Evolutionary conservation across 1,140 invertebrate genomes (phyloP).

Genomic region (Drosophila nannoptera): DNA sequence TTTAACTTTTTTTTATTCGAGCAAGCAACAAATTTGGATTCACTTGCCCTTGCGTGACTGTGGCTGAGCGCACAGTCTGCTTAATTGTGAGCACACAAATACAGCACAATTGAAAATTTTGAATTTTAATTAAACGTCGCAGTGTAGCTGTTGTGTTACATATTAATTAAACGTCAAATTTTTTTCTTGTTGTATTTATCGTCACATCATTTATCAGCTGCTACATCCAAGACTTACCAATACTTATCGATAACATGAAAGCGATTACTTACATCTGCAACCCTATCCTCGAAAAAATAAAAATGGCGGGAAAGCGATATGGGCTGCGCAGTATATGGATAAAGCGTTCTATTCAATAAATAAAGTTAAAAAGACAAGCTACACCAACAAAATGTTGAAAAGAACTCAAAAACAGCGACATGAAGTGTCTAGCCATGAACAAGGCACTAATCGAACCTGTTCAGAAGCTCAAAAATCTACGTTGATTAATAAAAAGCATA

Average conservation of each 20-base stretch:
- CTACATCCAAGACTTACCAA: conserved; percentile 28
- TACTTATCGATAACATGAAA: conserved; percentile 25
- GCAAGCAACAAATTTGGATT: conserved; percentile 28
- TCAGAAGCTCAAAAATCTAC: too few relatives aligned
- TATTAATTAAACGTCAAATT: conserved; percentile 50
- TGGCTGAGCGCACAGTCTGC: conserved; percentile 29
- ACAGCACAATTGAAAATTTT: conserved; percentile 49
- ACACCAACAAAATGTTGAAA: conserved; percentile 37
- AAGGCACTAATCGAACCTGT: background rate
- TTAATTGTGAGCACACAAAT: conserved; percentile 36
- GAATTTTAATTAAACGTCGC: conserved; percentile 46
- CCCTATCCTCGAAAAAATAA: conserved; percentile 4
- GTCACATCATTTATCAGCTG: conserved; percentile 50
- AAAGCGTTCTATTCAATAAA: conserved; percentile 13
- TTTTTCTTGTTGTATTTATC: conserved; percentile 39
- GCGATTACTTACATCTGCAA: conserved; percentile 12
- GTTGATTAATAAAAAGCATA: background rate
- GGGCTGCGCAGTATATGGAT: background rate
- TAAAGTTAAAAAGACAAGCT: background rate
- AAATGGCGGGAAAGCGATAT: conserved; percentile 31
- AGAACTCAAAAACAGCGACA: background rate
- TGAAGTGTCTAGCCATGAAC: too few relatives aligned
- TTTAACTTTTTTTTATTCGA: conserved; percentile 23
- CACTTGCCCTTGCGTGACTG: conserved; percentile 40
- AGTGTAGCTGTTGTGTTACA: conserved; percentile 45